Conservation (phyloP, 2,888 invertebrate genomes). For the Tinea semifulvella region DNA sequence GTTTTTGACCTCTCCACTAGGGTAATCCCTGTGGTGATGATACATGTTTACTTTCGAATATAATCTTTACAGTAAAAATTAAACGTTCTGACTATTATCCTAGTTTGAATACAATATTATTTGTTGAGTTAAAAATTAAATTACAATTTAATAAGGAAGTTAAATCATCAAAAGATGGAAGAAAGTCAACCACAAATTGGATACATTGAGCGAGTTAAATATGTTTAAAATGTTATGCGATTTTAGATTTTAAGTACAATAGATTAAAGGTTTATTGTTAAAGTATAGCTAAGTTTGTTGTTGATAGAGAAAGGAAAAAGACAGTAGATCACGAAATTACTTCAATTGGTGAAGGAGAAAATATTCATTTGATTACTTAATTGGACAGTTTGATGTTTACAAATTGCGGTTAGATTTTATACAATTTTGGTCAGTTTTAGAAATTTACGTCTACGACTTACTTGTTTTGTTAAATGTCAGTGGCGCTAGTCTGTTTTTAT, state of each 20-base stretch:
- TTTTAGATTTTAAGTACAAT: not conserved
- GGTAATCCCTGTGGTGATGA: too few species aligned
- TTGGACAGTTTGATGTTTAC: too few species aligned
- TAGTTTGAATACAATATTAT: too few species aligned
- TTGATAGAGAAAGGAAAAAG: constrained; percentile 4
- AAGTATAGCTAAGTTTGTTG: not conserved
- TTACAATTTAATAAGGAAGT: constrained; percentile 4
- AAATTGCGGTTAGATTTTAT: too few species aligned
- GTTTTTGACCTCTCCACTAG: too few species aligned
- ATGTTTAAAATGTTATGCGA: not conserved
- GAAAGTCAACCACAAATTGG: constrained; percentile 1
- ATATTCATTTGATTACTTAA: not conserved
- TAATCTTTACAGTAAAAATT: too few species aligned
- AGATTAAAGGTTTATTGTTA: not conserved
- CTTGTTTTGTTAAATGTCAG: too few species aligned
- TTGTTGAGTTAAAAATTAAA: not conserved
- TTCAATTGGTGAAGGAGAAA: constrained; percentile 2
- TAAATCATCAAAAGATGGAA: not conserved
- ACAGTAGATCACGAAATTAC: constrained; percentile 3
- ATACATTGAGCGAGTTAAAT: not conserved
- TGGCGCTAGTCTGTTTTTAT: too few species aligned
- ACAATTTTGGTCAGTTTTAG: too few species aligned
- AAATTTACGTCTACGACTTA: too few species aligned
- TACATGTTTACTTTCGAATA: too few species aligned
- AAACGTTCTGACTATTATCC: too few species aligned